Evolutionary conservation across 2,888 invertebrate genomes (phyloP).

Genomic region (Dolomedes plantarius): DNA sequence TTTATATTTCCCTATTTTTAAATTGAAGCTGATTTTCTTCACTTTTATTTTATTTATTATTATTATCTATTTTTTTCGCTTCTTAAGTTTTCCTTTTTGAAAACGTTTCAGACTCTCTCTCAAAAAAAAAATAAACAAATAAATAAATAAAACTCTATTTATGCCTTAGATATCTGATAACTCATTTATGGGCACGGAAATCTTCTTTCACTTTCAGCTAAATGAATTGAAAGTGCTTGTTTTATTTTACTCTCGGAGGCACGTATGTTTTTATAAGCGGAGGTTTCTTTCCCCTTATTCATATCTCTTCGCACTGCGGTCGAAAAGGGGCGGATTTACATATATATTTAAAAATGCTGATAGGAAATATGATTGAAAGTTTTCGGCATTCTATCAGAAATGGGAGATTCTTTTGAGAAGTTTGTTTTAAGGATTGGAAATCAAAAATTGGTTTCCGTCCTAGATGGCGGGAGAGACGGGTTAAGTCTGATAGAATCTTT

Average conservation of each 20-base stretch:
- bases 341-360: constrained; percentile 58
- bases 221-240: background rate
- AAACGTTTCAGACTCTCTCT: background rate
- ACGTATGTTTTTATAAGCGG: too few relatives aligned
- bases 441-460: too few relatives aligned
- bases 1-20: background rate
- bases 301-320: background rate
- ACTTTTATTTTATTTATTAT: background rate
- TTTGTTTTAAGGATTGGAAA: too few relatives aligned
- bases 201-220: background rate
- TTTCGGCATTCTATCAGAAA: too few relatives aligned
- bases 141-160: background rate
- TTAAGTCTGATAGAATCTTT: too few relatives aligned
- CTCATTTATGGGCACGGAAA: background rate
- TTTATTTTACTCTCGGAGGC: background rate
- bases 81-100: background rate
- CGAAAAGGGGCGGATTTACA: constrained; percentile 17
- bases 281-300: too few relatives aligned
- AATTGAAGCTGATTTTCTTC: background rate
- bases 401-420: too few relatives aligned
- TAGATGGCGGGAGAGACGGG: too few relatives aligned
- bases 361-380: constrained; percentile 3
- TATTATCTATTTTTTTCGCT: background rate
- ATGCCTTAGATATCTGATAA: background rate
- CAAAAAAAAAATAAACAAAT: too few relatives aligned